Percentiles rank a stretch among this genome's conserved stretches.
Evolutionary conservation across 2,797 vertebrate genomes (phyloP).

Genomic region (Acrossocheilus fasciatus): DNA sequence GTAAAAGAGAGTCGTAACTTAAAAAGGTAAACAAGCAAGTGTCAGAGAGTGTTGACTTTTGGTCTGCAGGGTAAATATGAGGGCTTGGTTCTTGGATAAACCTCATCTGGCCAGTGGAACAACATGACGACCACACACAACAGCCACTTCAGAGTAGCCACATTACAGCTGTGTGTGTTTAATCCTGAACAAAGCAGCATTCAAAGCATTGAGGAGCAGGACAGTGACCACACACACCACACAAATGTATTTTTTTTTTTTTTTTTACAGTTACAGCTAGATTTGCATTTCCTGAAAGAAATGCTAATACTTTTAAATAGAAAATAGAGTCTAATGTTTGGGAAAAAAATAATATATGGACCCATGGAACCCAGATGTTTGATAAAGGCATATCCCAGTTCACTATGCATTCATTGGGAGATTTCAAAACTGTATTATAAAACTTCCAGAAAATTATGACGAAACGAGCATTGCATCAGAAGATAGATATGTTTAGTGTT

Average conservation of each 20-base stretch:
- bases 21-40: conserved; percentile 24
- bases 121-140: conserved; percentile 26
- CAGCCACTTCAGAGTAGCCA: background rate
- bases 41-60: background rate
- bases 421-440: background rate
- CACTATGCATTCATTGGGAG: background rate
- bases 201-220: background rate
- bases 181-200: conserved; percentile 3
- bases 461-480: background rate
- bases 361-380: background rate
- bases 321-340: background rate
- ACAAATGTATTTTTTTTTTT: too few relatives aligned
- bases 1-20: conserved; percentile 5
- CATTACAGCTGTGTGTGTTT: conserved; percentile 22
- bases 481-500: background rate
- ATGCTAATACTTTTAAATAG: background rate
- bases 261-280: background rate
- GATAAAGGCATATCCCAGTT: background rate
- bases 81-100: conserved; percentile 4
- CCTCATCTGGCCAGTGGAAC: conserved; percentile 3
- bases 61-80: conserved; percentile 24
- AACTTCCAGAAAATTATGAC: background rate
- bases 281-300: conserved; percentile 15
- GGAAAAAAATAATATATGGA: background rate
- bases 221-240: conserved; percentile 3